phyloP scores from a whole-genome alignment of 2,797 vertebrate species.

The Buceros bicornis region DNA sequence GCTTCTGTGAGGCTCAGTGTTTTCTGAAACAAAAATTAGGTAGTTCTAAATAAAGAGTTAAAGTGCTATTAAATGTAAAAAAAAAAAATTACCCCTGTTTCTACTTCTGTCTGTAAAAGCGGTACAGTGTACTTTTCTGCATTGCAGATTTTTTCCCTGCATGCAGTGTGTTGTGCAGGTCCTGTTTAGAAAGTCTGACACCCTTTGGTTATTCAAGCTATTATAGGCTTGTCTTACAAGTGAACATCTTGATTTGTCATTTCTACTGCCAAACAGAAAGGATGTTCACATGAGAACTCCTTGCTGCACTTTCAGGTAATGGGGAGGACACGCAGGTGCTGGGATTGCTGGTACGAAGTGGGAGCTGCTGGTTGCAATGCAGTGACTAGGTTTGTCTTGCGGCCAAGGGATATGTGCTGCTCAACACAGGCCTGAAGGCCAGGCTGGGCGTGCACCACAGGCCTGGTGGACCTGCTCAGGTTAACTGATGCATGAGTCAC shows the following conservation, averaged over 20 bases:
- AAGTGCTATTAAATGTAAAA: neutral
- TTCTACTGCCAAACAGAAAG: neutral
- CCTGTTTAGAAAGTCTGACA: neutral
- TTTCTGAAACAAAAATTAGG: neutral
- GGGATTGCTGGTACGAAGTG: neutral
- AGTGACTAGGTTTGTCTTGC: neutral
- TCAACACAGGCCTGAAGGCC: fast-evolving
- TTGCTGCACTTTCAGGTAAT: neutral
- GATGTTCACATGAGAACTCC: neutral
- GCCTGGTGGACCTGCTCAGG: neutral
- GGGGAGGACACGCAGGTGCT: neutral
- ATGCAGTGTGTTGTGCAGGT: fast-evolving
- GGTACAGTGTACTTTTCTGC: neutral
- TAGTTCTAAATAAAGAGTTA: neutral
- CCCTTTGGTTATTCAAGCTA: neutral
- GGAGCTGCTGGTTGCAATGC: neutral
- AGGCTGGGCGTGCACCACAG: fast-evolving
- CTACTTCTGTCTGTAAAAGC: neutral
- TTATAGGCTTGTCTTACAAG: neutral
- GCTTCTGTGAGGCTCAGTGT: neutral
- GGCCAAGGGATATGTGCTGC: fast-evolving
- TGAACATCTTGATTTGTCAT: neutral
- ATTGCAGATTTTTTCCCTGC: neutral
- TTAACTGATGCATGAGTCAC: neutral
- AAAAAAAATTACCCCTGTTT: neutral